Evolutionary conservation across 2,888 invertebrate species (phyloP).

Genomic region (Stenchaetothrips biformis): DNA sequence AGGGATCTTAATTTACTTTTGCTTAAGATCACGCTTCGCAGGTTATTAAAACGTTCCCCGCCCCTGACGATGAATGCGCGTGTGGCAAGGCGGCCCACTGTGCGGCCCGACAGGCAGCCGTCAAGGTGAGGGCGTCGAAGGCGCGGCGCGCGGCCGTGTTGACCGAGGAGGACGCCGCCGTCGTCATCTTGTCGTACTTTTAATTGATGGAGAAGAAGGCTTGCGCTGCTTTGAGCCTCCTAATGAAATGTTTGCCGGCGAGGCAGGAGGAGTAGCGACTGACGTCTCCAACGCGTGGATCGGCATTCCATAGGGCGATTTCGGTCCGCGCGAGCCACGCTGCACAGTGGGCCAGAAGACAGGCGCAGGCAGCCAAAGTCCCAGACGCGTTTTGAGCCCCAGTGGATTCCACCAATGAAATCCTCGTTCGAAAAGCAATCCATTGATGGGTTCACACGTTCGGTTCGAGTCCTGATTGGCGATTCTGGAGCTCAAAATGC

Average conservation of each 20-base stretch:
- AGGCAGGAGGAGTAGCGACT: too few relatives aligned
- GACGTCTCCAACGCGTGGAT: too few relatives aligned
- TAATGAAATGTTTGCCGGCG: conserved; percentile 17
- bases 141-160: not conserved
- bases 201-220: conserved; percentile 12
- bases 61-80: not conserved
- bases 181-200: not conserved
- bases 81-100: not conserved
- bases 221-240: not conserved
- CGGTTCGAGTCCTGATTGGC: too few relatives aligned
- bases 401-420: too few relatives aligned
- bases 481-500: too few relatives aligned
- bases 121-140: not conserved
- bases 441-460: too few relatives aligned
- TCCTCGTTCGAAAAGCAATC: too few relatives aligned
- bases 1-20: conserved; percentile 20
- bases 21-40: conserved; percentile 20
- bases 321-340: too few relatives aligned
- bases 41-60: conserved; percentile 12
- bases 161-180: not conserved
- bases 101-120: not conserved
- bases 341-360: too few relatives aligned
- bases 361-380: too few relatives aligned
- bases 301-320: too few relatives aligned
- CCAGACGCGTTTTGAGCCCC: too few relatives aligned